Base-by-base conservation (phyloP, 1,140 invertebrate species). In the Chelonus insularis region DNA sequence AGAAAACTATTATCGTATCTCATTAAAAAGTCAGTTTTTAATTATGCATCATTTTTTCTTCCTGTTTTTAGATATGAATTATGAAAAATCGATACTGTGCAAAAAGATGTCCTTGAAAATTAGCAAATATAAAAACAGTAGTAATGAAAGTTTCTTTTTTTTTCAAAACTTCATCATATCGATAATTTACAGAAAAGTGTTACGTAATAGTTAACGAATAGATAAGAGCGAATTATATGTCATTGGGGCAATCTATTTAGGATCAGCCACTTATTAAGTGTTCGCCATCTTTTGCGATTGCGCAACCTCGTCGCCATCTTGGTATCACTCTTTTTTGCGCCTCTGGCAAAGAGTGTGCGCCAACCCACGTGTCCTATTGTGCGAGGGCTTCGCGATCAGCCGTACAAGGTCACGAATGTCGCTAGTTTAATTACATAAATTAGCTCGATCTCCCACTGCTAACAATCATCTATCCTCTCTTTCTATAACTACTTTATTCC, bases 381-480 rank as follows among this genome's bases (percentile, higher is more conserved):
- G 52, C 32, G 58, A 60, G 21, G 6, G 48, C 50, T 60, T 62
- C 59, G 50, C 61, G 67, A 69, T 68, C 64, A 67, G 56, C 52
- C 63, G 68, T 67, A 63, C 75, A 79, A 79, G 72, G 75, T 79
- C 73, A 73, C 62, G 61, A 72, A 62, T 75, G 69, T 57, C 69
- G 67, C 68, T 68, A 76, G 64, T 75, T 76, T 75, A 79, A 79
- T 79, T 79, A 75, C 68, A 74, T 72, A 68, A 79, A 76, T 77
- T 79, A 75, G 58, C 64, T 70, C 62, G 63, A 60, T 63, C 64
- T 57, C 52, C 25, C 55, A 32, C 60, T 56, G 23, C 45, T 47
- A 36, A 52, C 43, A 16, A 57, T 6, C 25, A n/a, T 41, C 47
- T 20, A 32, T 12, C 32, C 48, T 56, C 2, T 43, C 21, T 51